These are phyloP conservation scores for Cyprinodon tularosa DNA, from an alignment of 2,113 vertebrate species.

Conservation along the genomic window DNA sequence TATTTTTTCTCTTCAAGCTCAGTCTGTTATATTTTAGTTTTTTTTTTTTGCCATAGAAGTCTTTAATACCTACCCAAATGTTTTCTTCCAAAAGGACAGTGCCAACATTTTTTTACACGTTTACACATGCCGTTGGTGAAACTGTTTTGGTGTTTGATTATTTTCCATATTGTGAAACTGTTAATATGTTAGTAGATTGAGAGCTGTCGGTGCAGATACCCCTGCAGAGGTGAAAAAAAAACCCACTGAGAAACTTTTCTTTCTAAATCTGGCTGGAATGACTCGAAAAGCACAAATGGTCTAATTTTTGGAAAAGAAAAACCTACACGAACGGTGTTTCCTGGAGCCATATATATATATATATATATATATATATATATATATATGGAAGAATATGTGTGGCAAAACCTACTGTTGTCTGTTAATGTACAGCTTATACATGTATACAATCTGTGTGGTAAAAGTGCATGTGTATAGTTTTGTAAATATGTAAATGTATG, in stretches of 20 bases:
- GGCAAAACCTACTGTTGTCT: conserved; percentile 23
- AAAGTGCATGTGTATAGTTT: conserved; percentile 77
- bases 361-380: no score
- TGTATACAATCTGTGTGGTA: conserved; percentile 71
- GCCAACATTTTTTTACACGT: conserved; percentile 20
- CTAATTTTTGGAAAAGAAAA: conserved; percentile 14
- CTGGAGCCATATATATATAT: conserved; percentile 41
- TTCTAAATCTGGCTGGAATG: conserved; percentile 45
- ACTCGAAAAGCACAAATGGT: conserved; percentile 73
- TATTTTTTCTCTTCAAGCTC: neutral
- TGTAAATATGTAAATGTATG: conserved; percentile 81
- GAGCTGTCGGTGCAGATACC: conserved; percentile 54
- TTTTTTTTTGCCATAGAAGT: neutral
- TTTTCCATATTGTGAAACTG: conserved; percentile 79
- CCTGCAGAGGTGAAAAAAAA: conserved; percentile 45
- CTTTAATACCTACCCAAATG: neutral
- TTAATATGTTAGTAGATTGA: conserved; percentile 47
- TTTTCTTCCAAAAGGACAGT: neutral
- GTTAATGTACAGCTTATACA: conserved; percentile 58
- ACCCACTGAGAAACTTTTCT: conserved; percentile 40
- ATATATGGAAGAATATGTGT: conserved; percentile 3
- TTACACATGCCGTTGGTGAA: conserved; percentile 41
- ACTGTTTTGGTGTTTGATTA: conserved; percentile 46
- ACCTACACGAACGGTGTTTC: conserved; percentile 29
- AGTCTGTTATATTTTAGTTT: neutral